Base-by-base conservation (phyloP, 2,113 vertebrate species). In the Ceyx margarethae region DNA sequence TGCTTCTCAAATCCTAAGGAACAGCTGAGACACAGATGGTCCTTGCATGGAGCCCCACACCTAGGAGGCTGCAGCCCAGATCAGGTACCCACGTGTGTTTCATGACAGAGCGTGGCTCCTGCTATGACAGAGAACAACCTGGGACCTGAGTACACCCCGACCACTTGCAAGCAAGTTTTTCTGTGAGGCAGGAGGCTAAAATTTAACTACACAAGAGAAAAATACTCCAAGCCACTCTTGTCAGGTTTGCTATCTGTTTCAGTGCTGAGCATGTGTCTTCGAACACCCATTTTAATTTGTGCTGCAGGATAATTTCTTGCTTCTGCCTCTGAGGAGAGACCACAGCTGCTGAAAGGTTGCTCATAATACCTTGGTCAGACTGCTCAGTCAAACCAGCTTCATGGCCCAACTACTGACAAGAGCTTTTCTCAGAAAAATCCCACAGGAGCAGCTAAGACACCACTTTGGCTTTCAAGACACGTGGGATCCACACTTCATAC, bases 231-330 rank as follows among this genome's bases (percentile, higher is more conserved):
- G 33, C 16, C 0, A 2, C 15, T 57, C 76, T 58, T 37, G 7
- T 79, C 81, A 43, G 61, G 17, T 87, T 29, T 91, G 48, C 29
- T 53, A 18, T 21, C 71, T 61, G 54, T 42, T 68, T 57, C 45
- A 21, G 54, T 2, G 64, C 29, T 1, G 4, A 80, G 43, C 26
- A 37, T 0, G 0, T 50, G 43, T 3, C 62, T 76, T 33, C 29
- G 33, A 58, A 33, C 15, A 33, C 54, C 12, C 45, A 13, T 48
- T 92, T 89, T 89, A 69, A 74, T 84, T 69, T 91, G 65, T 91
- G 68, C 60, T 65, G 58, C 1, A 0, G 42, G 31, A 60, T 45
- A 37, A 74, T 71, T 28, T 58, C 46, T 40, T 62, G 16, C 37
- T 91, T 71, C 53, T 84, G 61, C 56, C 46, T 64, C 62, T 57